Evolutionary conservation across 1,140 invertebrate species (phyloP).

Genomic region (Calycopis cecrops): DNA sequence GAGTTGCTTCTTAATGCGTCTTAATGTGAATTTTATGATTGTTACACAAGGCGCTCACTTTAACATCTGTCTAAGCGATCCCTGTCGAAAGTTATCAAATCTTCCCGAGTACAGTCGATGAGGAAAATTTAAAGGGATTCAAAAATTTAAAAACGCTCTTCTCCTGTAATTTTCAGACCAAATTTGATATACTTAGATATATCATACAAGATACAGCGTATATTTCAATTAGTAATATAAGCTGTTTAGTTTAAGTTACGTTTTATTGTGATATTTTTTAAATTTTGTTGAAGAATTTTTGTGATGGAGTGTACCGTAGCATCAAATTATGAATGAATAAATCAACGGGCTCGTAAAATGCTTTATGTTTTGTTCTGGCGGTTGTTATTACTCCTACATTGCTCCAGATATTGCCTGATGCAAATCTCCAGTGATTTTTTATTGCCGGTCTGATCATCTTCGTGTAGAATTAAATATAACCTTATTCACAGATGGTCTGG

Average conservation of each 20-base stretch:
- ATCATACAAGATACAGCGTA: too few relatives aligned
- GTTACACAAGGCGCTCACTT: slow-evolving; percentile 66
- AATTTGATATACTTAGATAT: too few relatives aligned
- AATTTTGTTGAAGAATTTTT: background rate
- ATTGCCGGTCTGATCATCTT: slow-evolving; percentile 31
- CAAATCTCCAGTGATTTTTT: slow-evolving; percentile 48
- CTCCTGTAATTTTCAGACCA: too few relatives aligned
- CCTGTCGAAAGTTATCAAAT: slow-evolving; percentile 67
- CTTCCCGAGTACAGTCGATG: slow-evolving; percentile 35
- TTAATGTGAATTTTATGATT: slow-evolving; percentile 73
- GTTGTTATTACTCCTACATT: slow-evolving; percentile 54
- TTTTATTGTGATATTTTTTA: background rate
- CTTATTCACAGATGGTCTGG: too few relatives aligned
- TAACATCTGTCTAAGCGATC: slow-evolving; percentile 62
- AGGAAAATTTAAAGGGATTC: background rate
- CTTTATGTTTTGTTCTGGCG: slow-evolving; percentile 68
- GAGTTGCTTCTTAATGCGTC: slow-evolving; percentile 61
- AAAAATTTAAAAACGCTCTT: too few relatives aligned
- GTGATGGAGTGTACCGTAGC: slow-evolving; percentile 44
- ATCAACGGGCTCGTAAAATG: slow-evolving; percentile 67
- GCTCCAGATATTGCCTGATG: slow-evolving; percentile 50
- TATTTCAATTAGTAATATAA: background rate
- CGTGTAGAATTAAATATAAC: background rate
- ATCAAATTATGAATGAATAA: slow-evolving; percentile 73
- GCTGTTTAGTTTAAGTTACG: background rate